These are phyloP conservation scores for Catostomus latipinnis DNA, from an alignment of 2,797 vertebrate genomes.

Conservation along the genomic window DNA sequence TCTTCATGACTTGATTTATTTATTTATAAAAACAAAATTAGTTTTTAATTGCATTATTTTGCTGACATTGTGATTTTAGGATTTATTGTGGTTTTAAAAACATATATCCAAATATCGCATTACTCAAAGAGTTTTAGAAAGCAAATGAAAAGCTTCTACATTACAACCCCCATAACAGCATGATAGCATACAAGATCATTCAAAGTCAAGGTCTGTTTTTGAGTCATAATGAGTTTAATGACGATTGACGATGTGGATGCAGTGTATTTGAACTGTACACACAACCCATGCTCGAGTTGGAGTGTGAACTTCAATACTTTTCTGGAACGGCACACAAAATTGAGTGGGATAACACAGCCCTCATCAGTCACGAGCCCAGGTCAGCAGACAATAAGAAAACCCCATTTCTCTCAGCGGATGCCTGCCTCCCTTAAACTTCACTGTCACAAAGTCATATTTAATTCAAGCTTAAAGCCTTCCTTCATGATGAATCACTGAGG, in stretches of 20 bases:
- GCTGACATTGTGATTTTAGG: constrained; percentile 17
- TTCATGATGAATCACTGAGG: constrained; percentile 59
- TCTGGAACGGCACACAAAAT: constrained; percentile 36
- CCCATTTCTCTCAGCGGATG: constrained; percentile 58
- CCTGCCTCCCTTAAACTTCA: constrained; percentile 54
- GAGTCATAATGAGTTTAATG: neutral
- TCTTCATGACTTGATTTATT: neutral
- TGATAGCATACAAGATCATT: neutral
- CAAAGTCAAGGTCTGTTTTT: neutral
- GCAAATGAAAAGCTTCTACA: constrained; percentile 4
- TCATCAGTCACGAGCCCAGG: constrained; percentile 60
- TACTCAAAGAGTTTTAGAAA: constrained; percentile 7
- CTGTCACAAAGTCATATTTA: constrained; percentile 59
- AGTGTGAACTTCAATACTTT: constrained; percentile 40
- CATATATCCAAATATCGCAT: neutral
- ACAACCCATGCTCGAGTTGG: constrained; percentile 5
- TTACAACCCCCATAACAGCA: neutral
- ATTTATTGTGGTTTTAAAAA: constrained; percentile 5
- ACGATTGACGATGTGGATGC: constrained; percentile 9
- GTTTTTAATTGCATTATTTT: constrained; percentile 24
- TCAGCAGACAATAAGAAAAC: constrained; percentile 58
- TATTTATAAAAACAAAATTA: neutral
- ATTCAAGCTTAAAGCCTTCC: constrained; percentile 61
- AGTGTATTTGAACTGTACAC: neutral
- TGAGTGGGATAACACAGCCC: constrained; percentile 37